A percentile compares a stretch with the other conserved stretches of the same genome.
These are phyloP conservation scores for Melipona quadrifasciata DNA, from an alignment of 1,140 invertebrate genomes.

Conservation along the genomic window DNA sequence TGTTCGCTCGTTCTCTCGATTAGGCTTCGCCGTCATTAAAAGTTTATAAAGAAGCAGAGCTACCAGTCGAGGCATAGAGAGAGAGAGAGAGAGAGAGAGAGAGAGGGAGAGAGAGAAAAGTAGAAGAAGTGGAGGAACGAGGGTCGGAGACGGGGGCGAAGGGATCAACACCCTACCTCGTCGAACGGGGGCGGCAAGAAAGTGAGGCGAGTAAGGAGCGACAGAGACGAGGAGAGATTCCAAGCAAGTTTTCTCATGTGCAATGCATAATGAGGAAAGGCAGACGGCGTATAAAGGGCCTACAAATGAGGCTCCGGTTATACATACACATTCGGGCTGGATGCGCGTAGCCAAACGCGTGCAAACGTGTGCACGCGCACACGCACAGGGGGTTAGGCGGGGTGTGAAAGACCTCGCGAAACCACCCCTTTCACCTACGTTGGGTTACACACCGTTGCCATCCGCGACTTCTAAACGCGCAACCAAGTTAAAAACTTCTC, in stretches of 20 bases:
- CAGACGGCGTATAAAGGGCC: constrained; percentile 79
- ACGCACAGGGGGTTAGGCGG: not conserved
- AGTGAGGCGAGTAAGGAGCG: constrained; percentile 31
- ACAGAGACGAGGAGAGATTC: constrained; percentile 62
- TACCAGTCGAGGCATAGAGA: constrained; percentile 63
- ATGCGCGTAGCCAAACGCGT: constrained; percentile 20
- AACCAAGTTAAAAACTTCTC: constrained; percentile 38
- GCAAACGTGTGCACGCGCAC: not conserved
- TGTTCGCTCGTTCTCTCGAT: constrained; percentile 75
- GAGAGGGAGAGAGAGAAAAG: not conserved
- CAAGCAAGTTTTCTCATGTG: constrained; percentile 82
- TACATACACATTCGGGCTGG: constrained; percentile 50
- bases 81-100: not conserved
- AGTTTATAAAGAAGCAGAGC: constrained; percentile 81
- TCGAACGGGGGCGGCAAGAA: constrained; percentile 47
- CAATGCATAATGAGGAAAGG: constrained; percentile 81
- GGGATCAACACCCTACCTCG: constrained; percentile 47
- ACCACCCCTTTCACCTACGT: not conserved
- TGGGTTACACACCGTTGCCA: constrained; percentile 13
- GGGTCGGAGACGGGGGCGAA: not conserved
- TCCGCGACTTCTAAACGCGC: constrained; percentile 29
- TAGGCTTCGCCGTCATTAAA: constrained; percentile 82
- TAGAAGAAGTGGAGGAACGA: not conserved
- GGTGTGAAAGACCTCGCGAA: constrained; percentile 33
- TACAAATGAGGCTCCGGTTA: constrained; percentile 79